Base-by-base conservation (phyloP, 2,113 vertebrate genomes). In the Meleagris gallopavo region DNA sequence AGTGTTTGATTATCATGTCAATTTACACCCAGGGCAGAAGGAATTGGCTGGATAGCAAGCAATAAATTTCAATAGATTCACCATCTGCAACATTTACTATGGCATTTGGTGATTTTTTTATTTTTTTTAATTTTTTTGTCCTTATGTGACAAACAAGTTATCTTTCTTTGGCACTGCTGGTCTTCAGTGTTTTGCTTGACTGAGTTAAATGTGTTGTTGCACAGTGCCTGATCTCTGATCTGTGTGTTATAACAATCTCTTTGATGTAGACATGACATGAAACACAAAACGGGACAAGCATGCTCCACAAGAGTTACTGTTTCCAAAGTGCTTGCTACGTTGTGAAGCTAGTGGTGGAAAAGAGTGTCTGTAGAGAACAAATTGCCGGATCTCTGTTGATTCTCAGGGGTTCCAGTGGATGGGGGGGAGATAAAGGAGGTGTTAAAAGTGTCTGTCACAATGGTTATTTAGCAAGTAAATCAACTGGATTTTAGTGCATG, bases 31-130 rank as follows among this genome's bases (percentile, higher is more conserved):
- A 86, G 71, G 48, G 72, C 85, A 18, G 91, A 95, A 89, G 61
- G 86, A 77, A 58, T 58, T 90, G 90, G 69, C 62, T 86, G 54
- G n/a, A 48, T 81, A 67, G 84, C 60, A 80, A 83, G 70, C 67
- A 94, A 69, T 75, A 93, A 30, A 66, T 78, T 70, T 72, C 79
- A 93, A 91, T 90, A 78, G 61, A 70, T 88, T 95, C 65, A 36
- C 85, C 72, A 95, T 96, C 94, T 97, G 95, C 87, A 77, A 89
- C 82, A 62, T 88, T 93, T 93, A 83, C 18, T 92, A 25, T 20
- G 45, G 64, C 30, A 77, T 64, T 92, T 43, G 19, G 34, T 93
- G 87, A 41, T 67, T 91, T 94, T 41, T 41, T 41, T 41, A 13
- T 14, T 41, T 41, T 41, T 41, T 41, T 89, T 92, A 9, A 9